Base-by-base conservation (phyloP, 1,140 invertebrate genomes). In the Dryas iulia region DNA sequence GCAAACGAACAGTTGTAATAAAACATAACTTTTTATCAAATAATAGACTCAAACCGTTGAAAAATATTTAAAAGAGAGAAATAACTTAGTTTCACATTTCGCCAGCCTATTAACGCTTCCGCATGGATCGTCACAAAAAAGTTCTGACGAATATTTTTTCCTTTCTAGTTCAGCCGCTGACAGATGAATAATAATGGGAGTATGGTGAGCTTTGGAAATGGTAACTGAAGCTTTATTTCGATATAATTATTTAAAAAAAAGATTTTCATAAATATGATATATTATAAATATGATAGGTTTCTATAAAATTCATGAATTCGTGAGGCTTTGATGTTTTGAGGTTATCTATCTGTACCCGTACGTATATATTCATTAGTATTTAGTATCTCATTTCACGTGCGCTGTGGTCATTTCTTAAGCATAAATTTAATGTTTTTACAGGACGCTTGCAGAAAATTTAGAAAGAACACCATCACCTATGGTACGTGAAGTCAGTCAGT, bases 91-190 rank as follows among this genome's bases (percentile, higher is more conserved):
- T 67, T 67, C 63, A 61, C 66, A 58, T 70, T 64, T 63, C 54
- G 68, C 61, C 56, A 59, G 56, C 53, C 67, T 65, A 69, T 73
- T 63, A 62, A 62, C 73, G 68, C 69, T 74, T 77, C 76, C 77
- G 73, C 74, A 66, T 76, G 70, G 72, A 64, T 74, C 72, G 70
- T 74, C 72, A 67, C 71, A 67, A 54, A 75, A 79, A 76, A 80
- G 52, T 78, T 23, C 1, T 14, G 66, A 64, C 76, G 71, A 72
- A 73, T 74, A 71, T 73, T 72, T 69, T 66, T 69, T 68, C 74
- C 68, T 79, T 82, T 75, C 63, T 47, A 39, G 35, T 28, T 30
- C 64, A 30, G 57, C 25, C 23, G 30, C 47, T 18, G 52, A 63
- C 25, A 14, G 53, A 33, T 63, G 61, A 63, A 63, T 56, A 54